Evolutionary conservation across 2,888 invertebrate species (phyloP).

Genomic region (Scaptomyza tumidula): DNA sequence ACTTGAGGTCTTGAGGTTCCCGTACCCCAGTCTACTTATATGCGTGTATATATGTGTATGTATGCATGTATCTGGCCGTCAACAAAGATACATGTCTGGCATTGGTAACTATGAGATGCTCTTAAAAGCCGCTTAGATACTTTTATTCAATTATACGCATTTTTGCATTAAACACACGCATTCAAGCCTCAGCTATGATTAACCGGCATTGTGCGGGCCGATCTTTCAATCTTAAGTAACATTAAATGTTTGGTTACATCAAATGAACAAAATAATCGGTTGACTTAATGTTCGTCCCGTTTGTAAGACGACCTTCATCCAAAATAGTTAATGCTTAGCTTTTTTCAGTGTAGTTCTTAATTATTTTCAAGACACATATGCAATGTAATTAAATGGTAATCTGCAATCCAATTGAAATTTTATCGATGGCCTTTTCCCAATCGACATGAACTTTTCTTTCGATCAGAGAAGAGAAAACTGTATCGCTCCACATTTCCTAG

Average conservation of each 20-base stretch:
- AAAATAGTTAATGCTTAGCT: neutral
- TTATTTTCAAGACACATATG: neutral
- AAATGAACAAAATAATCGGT: no score
- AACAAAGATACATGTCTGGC: constrained; percentile 11
- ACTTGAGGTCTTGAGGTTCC: constrained; percentile 62
- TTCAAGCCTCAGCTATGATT: no score
- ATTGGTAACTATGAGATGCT: constrained; percentile 22
- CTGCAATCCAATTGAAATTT: neutral
- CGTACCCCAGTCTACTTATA: neutral
- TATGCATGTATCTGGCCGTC: constrained; percentile 12
- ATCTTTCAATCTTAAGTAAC: no score
- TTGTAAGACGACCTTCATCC: neutral
- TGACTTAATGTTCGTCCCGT: neutral
- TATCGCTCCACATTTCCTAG: neutral
- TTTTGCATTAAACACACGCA: neutral
- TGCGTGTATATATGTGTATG: neutral
- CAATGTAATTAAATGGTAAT: neutral
- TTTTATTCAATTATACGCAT: constrained; percentile 9
- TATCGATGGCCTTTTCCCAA: neutral
- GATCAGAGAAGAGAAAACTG: neutral
- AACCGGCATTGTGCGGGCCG: no score
- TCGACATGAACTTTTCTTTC: neutral
- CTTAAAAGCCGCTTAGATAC: constrained; percentile 1
- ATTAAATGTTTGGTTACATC: no score
- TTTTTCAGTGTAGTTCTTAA: neutral